phyloP scores from a whole-genome alignment of 2,888 invertebrate species.

The Noctuana brunneofusca region DNA sequence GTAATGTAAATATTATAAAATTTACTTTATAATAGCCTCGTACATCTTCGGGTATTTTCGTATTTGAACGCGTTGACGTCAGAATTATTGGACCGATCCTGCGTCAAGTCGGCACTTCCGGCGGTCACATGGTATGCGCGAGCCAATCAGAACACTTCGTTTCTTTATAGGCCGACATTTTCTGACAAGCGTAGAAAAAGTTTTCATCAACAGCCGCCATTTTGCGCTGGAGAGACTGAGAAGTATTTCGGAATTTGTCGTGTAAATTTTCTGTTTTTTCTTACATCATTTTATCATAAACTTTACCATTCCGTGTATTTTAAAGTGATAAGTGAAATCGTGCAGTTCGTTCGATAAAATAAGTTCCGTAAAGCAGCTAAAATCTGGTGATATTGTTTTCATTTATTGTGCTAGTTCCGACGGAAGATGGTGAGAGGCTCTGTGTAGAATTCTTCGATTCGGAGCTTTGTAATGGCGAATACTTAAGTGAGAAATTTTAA shows the following conservation, averaged over 20 bases:
- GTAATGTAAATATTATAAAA: neutral
- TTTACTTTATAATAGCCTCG: conserved; percentile 50
- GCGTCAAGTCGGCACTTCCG: conserved; percentile 76
- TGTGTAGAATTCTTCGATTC: conserved; percentile 85
- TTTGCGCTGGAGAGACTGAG: conserved; percentile 92
- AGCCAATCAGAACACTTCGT: conserved; percentile 71
- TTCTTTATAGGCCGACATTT: conserved; percentile 83
- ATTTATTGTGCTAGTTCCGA: conserved; percentile 88
- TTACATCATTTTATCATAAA: conserved; percentile 82
- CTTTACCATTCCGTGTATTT: conserved; percentile 83
- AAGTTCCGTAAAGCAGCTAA: conserved; percentile 76
- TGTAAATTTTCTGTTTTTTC: conserved; percentile 86
- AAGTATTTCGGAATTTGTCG: conserved; percentile 89
- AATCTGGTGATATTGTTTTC: conserved; percentile 85
- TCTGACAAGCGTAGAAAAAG: conserved; percentile 98
- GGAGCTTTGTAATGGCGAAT: conserved; percentile 91
- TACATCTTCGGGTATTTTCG: conserved; percentile 61
- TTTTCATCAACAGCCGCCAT: conserved; percentile 98
- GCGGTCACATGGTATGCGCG: conserved; percentile 73
- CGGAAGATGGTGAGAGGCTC: conserved; percentile 89
- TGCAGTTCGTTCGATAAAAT: conserved; percentile 73
- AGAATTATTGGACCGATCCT: conserved; percentile 72
- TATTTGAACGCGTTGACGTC: conserved; percentile 73
- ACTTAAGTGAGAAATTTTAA: conserved; percentile 87
- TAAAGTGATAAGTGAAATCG: conserved; percentile 82